These are phyloP conservation scores for Batillaria attramentaria DNA, from an alignment of 1,140 invertebrate genomes.

Conservation along the genomic window DNA sequence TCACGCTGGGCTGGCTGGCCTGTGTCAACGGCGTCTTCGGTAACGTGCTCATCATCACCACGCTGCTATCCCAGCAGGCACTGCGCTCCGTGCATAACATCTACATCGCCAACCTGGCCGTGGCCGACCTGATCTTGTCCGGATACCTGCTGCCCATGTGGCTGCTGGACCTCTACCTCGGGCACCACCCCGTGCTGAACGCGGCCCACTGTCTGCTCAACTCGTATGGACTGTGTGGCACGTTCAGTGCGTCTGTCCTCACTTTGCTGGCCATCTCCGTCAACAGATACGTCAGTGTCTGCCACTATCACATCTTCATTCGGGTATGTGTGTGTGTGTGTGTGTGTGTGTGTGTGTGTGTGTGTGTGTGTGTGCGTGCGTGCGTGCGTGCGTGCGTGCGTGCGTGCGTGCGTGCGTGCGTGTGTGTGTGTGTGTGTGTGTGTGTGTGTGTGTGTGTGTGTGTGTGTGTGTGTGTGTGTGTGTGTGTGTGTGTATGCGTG, in stretches of 20 bases:
- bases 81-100: conserved; percentile 68
- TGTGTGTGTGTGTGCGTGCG: background rate
- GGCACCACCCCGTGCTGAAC: conserved; percentile 21
- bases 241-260: conserved; percentile 71
- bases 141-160: conserved; percentile 86
- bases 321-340: background rate
- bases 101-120: conserved; percentile 69
- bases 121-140: conserved; percentile 70
- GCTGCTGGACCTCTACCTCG: conserved; percentile 17
- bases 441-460: background rate
- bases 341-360: background rate
- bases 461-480: conserved; percentile 2
- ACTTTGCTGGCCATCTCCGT: conserved; percentile 32
- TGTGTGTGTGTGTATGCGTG: background rate
- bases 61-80: conserved; percentile 63
- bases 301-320: conserved; percentile 18
- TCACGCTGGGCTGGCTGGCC: conserved; percentile 16
- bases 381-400: background rate
- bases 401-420: background rate
- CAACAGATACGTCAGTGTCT: conserved; percentile 39
- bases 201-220: conserved; percentile 11
- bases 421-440: background rate
- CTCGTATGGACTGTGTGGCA: conserved; percentile 5
- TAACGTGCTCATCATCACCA: conserved; percentile 67
- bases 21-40: conserved; percentile 42